Conservation (phyloP, 2,888 invertebrate species). For the Ectemnius lituratus region DNA sequence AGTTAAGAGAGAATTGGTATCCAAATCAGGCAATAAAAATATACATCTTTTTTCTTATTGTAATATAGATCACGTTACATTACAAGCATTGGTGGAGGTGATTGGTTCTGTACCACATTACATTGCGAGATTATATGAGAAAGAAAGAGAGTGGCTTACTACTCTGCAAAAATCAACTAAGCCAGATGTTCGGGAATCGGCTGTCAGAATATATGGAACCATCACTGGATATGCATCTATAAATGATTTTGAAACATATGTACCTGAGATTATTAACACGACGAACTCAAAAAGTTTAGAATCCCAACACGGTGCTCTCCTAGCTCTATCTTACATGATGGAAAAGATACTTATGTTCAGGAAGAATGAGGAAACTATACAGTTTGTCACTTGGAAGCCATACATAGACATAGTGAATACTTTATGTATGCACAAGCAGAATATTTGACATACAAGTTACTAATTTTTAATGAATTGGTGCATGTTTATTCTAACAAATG, state of each 20-base stretch:
- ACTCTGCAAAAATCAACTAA: constrained; percentile 85
- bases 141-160: constrained; percentile 83
- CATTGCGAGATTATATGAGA: constrained; percentile 83
- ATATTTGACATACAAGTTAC: constrained; percentile 2
- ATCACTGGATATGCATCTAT: constrained; percentile 82
- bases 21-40: too few species aligned
- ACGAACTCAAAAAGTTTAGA: constrained; percentile 83
- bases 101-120: constrained; percentile 89
- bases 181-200: constrained; percentile 86
- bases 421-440: constrained; percentile 79
- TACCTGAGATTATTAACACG: constrained; percentile 79
- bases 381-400: constrained; percentile 80
- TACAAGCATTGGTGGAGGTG: constrained; percentile 90
- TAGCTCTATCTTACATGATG: constrained; percentile 85
- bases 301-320: constrained; percentile 87
- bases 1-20: too few species aligned
- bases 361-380: constrained; percentile 73
- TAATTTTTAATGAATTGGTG: constrained; percentile 9
- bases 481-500: neutral
- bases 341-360: constrained; percentile 83
- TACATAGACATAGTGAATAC: constrained; percentile 81
- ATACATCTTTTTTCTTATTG: constrained; percentile 11
- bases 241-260: constrained; percentile 80
- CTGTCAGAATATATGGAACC: constrained; percentile 87
- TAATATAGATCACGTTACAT: constrained; percentile 81